Base-by-base conservation (phyloP, 2,888 invertebrate species). In the Beris morrisii region DNA sequence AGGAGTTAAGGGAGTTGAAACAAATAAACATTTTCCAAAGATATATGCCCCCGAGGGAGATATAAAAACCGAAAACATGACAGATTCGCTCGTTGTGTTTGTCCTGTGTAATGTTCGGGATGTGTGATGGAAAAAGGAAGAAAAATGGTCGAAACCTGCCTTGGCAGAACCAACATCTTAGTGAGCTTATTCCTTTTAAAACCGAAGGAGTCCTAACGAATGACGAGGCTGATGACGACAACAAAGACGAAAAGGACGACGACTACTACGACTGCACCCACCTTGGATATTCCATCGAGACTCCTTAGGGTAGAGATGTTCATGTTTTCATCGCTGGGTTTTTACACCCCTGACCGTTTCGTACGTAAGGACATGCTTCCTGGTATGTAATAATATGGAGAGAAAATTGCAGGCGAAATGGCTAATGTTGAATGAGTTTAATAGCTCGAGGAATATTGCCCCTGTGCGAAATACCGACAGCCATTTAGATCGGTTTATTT, bases 61-160 rank as follows among this genome's bases (percentile, higher is more conserved):
- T 58, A 68, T 68, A 68, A 68, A 68, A 68, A 66, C 68, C 64
- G 66, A 66, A 68, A 68, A 68, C 68, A 68, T 68, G 68, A 68
- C 68, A 68, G 68, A 68, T 68, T 68, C 57, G 66, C 68, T 68
- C 68, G 66, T 68, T 68, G 63, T 65, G 61, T 68, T 68, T 68
- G 68, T 68, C 66, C 58, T 57, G 65, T 32, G 66, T 52, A 68
- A 65, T 68, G 68, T 68, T 58, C 61, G n/a, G 57, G 66, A 68
- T 65, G 52, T 65, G 61, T 65, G 65, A 68, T 54, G 65, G 61
- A 65, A 59, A 64, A 50, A 48, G 59, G 32, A 48, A 50, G 59
- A 48, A 59, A 59, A 59, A 59, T 59, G 57, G 57, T 32, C 32
- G 7, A 32, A 31, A 54, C 32, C 54, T 54, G 54, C 32, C n/a